Base-by-base conservation (phyloP, 2,888 invertebrate genomes). In the Monopis laevigella region DNA sequence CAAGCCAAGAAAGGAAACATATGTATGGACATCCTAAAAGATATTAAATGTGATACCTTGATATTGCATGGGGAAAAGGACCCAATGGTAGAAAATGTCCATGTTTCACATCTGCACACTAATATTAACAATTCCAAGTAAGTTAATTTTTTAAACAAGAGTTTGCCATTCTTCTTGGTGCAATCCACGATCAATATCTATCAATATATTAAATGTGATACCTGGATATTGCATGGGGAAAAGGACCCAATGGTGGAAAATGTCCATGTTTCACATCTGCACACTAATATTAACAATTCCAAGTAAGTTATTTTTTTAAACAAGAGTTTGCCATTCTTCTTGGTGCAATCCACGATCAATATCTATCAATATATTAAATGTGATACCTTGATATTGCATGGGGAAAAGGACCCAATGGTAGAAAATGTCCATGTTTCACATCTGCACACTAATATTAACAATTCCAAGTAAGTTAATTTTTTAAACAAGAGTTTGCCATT, bases 21-120 rank as follows among this genome's bases (percentile, higher is more conserved):
- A 47, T 94, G 93, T 59, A 85, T 82, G 44, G 67, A 81, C 2
- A 62, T 82, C 19, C 56, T 94, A 27, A 62, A 81, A 2, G 72
- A 86, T 35, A 88, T 95, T 13, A 75, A 77, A 40, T 90, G 90
- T 48, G 90, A 90, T 0, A 92, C 92, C 0, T 82, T 93, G 13
- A 88, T 96, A 49, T 56, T 96, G 32, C 92, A 95, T 56, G 96
- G 96, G 0, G 84, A 85, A 48, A 90, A 91, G 58, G 96, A 96
- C 68, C 85, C 88, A 0, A 74, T 94, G 70, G 86, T 96, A 2
- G 85, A 88, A 1, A 59, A 73, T 13, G 87, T 88, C 46, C 96
- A 96, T 73, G 84, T 89, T 0, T 78, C 86, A 1, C 89, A 88
- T 69, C 70, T 96, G 13, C 78, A 84, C 39, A 74, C 86, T 10